Base-by-base conservation (phyloP, 2,797 vertebrate genomes). In the Chaunax sp. region DNA sequence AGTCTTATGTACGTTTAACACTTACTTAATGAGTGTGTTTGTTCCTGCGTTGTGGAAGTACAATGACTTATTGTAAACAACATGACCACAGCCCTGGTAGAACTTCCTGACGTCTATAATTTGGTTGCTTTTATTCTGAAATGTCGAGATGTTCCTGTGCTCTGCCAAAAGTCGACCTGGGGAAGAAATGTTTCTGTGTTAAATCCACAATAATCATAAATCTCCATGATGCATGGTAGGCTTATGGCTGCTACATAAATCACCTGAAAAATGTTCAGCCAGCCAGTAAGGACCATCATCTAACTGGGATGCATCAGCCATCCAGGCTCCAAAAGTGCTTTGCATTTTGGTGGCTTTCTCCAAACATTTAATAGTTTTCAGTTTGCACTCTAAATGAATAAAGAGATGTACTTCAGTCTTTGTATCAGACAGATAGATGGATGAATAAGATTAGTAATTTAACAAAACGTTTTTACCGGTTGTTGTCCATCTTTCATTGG, bases 201-300 rank as follows among this genome's bases (percentile, higher is more conserved):
- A 41, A 62, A 58, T 59, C 18, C 15, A 47, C 15, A 61, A 52
- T 28, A 30, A 35, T 61, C 43, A 41, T 4, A 18, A 35, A 61
- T 23, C 7, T 44, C n/a, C 53, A n/a, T 7, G 4, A 45, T 15
- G 3, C 59, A 12, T 13, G 11, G 19, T 0, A 22, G 14, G 33
- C 9, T 8, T 1, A 2, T 6, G 1, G 1, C 25, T 25, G 4
- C 13, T 37, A 7, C 18, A 18, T 22, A 43, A 56, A 51, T 64
- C 84, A 98, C 97, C 97, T 93, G 94, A 95, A 77, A 98, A 97
- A 77, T 98, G 97, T 19, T 91, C 91, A 0, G 94, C 94, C 49
- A 96, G 77, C 97, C 97, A 98, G 81, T 94, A 93, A 46, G 85
- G 92, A 4, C 91, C 90, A 15, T 95, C 93, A 0, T 89, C 93